phyloP scores from a whole-genome alignment of 2,888 invertebrate genomes.

The Torymus texanus region DNA sequence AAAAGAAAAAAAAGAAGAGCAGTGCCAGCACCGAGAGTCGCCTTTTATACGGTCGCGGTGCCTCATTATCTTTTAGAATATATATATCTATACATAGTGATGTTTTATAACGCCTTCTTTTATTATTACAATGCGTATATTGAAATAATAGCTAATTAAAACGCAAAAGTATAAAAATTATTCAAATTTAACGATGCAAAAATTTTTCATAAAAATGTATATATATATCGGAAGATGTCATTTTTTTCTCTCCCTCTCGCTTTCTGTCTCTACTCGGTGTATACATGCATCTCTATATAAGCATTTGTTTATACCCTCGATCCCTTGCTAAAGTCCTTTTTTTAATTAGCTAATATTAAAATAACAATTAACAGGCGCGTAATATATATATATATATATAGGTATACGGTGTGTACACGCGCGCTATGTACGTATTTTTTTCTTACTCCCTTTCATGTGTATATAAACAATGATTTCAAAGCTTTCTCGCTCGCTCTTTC shows the following conservation, averaged over 20 bases:
- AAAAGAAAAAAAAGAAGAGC: constrained; percentile 45
- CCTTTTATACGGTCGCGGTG: constrained; percentile 35
- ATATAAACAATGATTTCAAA: constrained; percentile 40
- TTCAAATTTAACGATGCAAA: constrained; percentile 2
- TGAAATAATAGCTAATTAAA: constrained; percentile 54
- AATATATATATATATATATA: constrained; percentile 30
- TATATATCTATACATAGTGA: constrained; percentile 31
- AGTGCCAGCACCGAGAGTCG: constrained; percentile 46
- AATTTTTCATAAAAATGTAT: too few species aligned
- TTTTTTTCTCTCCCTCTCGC: too few species aligned
- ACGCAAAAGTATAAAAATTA: constrained; percentile 3
- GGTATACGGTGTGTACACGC: neutral
- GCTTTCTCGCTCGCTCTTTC: constrained; percentile 16
- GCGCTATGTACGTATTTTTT: neutral
- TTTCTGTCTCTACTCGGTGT: too few species aligned
- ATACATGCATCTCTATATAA: constrained; percentile 22
- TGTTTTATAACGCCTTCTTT: constrained; percentile 9
- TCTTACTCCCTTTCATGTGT: constrained; percentile 7
- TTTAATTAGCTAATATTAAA: constrained; percentile 52
- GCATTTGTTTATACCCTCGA: constrained; percentile 9
- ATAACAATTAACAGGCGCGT: constrained; percentile 48
- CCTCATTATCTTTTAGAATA: constrained; percentile 38
- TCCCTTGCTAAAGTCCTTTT: constrained; percentile 33
- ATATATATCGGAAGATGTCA: too few species aligned
- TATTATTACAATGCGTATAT: constrained; percentile 16